phyloP scores from a whole-genome alignment of 2,113 vertebrate genomes.

The Cebus imitator region DNA sequence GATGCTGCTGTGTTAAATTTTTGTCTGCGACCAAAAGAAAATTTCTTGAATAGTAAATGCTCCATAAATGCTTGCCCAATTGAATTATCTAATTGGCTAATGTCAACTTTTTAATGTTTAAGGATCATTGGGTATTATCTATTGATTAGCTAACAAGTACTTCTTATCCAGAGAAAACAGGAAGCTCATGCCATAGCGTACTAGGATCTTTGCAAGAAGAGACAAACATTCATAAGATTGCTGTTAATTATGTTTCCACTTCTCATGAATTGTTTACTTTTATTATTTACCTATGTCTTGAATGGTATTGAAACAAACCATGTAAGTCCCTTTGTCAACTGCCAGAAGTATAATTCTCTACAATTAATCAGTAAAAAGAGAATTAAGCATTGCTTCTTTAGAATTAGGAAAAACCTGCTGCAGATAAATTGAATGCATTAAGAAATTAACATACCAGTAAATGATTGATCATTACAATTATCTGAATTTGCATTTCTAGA shows the following conservation, averaged over 20 bases:
- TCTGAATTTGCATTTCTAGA: conserved; percentile 77
- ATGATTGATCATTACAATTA: conserved; percentile 77
- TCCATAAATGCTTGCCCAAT: conserved; percentile 53
- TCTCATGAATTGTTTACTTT: conserved; percentile 75
- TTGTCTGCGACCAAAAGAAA: conserved; percentile 44
- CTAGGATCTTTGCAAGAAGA: conserved; percentile 40
- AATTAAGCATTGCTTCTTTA: conserved; percentile 76
- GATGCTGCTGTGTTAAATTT: conserved; percentile 37
- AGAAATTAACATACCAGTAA: conserved; percentile 79
- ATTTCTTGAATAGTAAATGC: conserved; percentile 52
- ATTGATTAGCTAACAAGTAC: conserved; percentile 68
- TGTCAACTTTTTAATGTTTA: conserved; percentile 67
- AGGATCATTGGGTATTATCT: conserved; percentile 61
- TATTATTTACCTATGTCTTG: conserved; percentile 75
- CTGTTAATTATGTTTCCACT: conserved; percentile 72
- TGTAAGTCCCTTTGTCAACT: conserved; percentile 70
- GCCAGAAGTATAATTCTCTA: conserved; percentile 71
- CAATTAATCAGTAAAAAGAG: conserved; percentile 78
- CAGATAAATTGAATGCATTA: conserved; percentile 77
- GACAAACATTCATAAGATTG: conserved; percentile 29
- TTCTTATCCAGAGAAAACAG: conserved; percentile 39
- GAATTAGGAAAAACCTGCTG: conserved; percentile 72
- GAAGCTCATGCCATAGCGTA: conserved; percentile 31
- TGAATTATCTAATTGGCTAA: conserved; percentile 65
- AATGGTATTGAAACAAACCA: conserved; percentile 65